Base-by-base conservation (phyloP, 1,140 invertebrate species). In the Papilio machaon region DNA sequence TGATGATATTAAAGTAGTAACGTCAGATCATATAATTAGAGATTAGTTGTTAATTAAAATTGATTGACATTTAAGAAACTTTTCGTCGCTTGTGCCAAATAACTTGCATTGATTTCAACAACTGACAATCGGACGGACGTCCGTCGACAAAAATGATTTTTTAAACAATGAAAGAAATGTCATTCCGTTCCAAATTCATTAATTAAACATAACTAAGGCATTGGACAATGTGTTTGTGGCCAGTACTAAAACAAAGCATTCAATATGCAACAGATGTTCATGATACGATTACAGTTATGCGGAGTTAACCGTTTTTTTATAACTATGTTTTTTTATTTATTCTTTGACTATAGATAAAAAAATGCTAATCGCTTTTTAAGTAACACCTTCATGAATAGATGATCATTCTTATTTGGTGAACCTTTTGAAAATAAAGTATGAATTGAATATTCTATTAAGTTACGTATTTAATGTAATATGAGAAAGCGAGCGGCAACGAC, bases 111-210 rank as follows among this genome's bases (percentile, higher is more conserved):
- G 13, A 67, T 64, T 19, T 64, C 60, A 64, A 64, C 60, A 64
- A 64, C 2, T 64, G 60, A 64, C 60, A 64, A 64, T 64, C 64
- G 23, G 30, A 17, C 23, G 23, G 64, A 67, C 23, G 23, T 30
- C 23, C 23, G 64, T 67, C n/a, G 11, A 67, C 64, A 10, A 23
- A 70, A 70, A 70, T 30, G 64, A 3, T 15, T 11, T 67, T 23
- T 64, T 35, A 70, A 70, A 70, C 64, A 70, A 70, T 70, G 23
- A 23, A 70, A 70, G 30, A 70, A 70, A 70, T 70, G 64, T 70
- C 64, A 30, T 35, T 15, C 64, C 13, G 64, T 35, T 70, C 30
- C 64, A 70, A 70, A 38, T 70, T 70, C 13, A 35, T 70, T 2
- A 38, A 35, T 38, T 70, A 35, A 70, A 35, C 64, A 38, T 17